Conservation (phyloP, 2,888 invertebrate genomes). For the Drosophila algonquin region DNA sequence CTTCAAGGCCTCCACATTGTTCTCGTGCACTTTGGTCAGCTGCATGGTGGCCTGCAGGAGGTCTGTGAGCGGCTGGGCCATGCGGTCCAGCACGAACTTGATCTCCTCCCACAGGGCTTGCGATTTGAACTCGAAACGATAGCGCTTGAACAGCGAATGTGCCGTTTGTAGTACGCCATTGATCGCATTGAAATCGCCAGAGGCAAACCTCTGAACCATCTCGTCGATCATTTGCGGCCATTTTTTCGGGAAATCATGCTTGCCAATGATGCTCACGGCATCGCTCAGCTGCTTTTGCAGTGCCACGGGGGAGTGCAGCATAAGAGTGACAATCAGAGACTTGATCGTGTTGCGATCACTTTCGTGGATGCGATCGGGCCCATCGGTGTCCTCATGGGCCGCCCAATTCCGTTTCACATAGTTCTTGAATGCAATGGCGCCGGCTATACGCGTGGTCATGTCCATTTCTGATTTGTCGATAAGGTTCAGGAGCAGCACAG, state of each 20-base stretch:
- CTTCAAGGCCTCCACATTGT: conserved; percentile 91
- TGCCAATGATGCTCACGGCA: conserved; percentile 97
- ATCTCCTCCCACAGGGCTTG: conserved; percentile 98
- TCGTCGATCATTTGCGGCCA: conserved; percentile 97
- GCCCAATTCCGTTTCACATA: conserved; percentile 98
- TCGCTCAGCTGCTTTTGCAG: conserved; percentile 98
- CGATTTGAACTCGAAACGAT: conserved; percentile 97
- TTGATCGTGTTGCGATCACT: conserved; percentile 93
- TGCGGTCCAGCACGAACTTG: conserved; percentile 96
- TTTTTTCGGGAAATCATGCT: conserved; percentile 97
- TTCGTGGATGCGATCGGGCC: conserved; percentile 90
- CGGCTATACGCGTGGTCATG: conserved; percentile 92
- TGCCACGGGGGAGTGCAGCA: conserved; percentile 95
- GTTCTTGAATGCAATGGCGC: conserved; percentile 98
- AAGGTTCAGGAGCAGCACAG: conserved; percentile 92
- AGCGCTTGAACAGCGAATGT: conserved; percentile 97
- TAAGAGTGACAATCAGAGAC: conserved; percentile 93
- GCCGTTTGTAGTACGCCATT: conserved; percentile 97
- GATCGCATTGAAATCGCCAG: conserved; percentile 96
- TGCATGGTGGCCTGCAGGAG: conserved; percentile 95
- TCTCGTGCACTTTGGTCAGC: conserved; percentile 90
- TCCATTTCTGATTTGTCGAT: conserved; percentile 93
- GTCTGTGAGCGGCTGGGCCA: conserved; percentile 97
- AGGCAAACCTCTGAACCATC: conserved; percentile 96
- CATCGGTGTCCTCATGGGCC: conserved; percentile 88